phyloP scores from a whole-genome alignment of 1,140 invertebrate species.

The Elysia chlorotica region DNA sequence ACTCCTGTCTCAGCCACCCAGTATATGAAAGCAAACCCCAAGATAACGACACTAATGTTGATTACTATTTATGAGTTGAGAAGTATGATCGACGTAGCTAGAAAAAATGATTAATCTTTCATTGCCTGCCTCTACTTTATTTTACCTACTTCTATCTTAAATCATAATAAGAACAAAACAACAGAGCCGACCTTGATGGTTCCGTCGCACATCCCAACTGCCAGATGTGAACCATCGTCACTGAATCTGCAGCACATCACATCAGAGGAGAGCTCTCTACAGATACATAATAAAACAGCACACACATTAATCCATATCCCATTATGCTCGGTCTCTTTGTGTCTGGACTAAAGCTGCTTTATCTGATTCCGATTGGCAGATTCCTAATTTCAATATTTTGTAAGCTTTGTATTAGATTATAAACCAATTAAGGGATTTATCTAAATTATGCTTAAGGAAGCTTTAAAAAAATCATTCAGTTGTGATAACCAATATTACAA shows the following conservation, averaged over 20 bases:
- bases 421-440: not conserved
- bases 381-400: not conserved
- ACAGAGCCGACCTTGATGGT: constrained; percentile 42
- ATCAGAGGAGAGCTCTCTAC: constrained; percentile 43
- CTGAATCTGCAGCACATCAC: constrained; percentile 52
- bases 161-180: not conserved
- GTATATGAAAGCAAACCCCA: not conserved
- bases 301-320: not conserved
- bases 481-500: not conserved
- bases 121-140: no score
- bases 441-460: not conserved
- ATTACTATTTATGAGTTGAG: no score
- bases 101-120: no score
- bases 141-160: no score
- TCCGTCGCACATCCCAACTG: constrained; percentile 48
- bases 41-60: not conserved
- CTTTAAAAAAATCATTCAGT: not conserved
- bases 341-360: not conserved
- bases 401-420: not conserved
- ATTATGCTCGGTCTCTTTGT: not conserved
- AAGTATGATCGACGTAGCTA: no score
- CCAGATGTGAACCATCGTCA: constrained; percentile 40
- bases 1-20: no score
- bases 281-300: constrained; percentile 17
- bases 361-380: not conserved